Conservation (phyloP, 92 coral and sea anemone genomes). For the Palythoa caribaeorum region DNA sequence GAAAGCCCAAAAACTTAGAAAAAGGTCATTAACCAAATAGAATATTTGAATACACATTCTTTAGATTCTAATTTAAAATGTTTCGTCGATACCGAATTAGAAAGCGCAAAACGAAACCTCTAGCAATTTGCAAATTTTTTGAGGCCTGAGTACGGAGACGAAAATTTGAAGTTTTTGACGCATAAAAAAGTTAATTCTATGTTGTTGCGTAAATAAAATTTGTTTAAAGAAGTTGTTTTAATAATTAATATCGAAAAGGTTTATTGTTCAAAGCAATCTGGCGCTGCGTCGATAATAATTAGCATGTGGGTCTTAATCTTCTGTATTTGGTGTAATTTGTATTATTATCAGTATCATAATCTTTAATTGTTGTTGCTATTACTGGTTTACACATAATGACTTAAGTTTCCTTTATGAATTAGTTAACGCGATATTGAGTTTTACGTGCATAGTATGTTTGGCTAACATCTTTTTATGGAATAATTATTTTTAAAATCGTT, state of each 20-base stretch:
- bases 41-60: not conserved
- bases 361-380: not conserved
- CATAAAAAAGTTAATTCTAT: not conserved
- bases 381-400: not conserved
- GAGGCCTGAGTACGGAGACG: not conserved
- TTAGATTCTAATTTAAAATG: not conserved
- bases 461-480: constrained; percentile 21
- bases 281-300: not conserved
- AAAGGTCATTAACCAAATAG: not conserved
- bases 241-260: not conserved
- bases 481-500: not conserved
- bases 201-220: not conserved
- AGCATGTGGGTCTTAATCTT: not conserved
- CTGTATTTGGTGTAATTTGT: not conserved
- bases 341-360: not conserved
- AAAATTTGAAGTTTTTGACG: not conserved
- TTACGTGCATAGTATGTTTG: constrained; percentile 2
- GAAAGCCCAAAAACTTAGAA: not conserved
- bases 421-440: not conserved
- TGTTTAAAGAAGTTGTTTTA: not conserved
- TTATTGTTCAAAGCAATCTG: not conserved
- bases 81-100: not conserved
- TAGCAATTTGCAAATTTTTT: not conserved
- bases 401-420: not conserved
- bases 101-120: not conserved